Evolutionary conservation across 2,113 vertebrate species (phyloP).

Genomic region (Chaenocephalus aceratus): DNA sequence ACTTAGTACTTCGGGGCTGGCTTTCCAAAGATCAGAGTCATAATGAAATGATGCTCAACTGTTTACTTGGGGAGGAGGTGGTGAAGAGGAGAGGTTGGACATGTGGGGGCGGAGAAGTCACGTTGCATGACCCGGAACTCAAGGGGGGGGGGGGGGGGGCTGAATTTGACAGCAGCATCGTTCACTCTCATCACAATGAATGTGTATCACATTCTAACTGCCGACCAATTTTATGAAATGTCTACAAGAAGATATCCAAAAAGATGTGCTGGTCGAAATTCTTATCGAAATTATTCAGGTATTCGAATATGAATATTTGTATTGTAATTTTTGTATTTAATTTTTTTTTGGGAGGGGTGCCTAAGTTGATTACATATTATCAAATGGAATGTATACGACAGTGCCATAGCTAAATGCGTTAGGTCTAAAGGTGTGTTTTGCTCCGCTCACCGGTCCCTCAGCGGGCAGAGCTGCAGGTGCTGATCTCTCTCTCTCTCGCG

Average conservation of each 20-base stretch:
- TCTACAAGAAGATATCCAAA: not conserved
- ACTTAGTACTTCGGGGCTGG: not conserved
- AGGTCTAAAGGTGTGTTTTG: too few relatives aligned
- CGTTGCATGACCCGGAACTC: constrained; percentile 64
- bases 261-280: constrained; percentile 79
- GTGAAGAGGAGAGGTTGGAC: constrained; percentile 8
- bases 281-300: too few relatives aligned
- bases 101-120: constrained; percentile 66
- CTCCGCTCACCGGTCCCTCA: too few relatives aligned
- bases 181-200: constrained; percentile 16
- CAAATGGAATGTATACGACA: too few relatives aligned
- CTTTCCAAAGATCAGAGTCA: constrained; percentile 21
- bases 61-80: constrained; percentile 58
- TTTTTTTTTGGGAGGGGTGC: too few relatives aligned
- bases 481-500: too few relatives aligned
- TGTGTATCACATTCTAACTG: constrained; percentile 49
- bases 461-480: too few relatives aligned
- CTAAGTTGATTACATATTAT: too few relatives aligned
- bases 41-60: constrained; percentile 58
- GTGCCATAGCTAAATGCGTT: too few relatives aligned
- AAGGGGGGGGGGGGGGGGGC: not conserved
- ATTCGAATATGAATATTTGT: too few relatives aligned
- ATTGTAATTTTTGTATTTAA: too few relatives aligned
- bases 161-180: constrained; percentile 9
- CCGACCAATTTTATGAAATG: not conserved